Evolutionary conservation across 2,113 vertebrate species (phyloP).

Genomic region (Macaca fascicularis): T2T-MFA8v1.1 NC_088378.1:160813001-160813500

Average conservation of each 20-base stretch:
- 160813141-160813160: not conserved
- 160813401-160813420: not conserved
- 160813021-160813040: not conserved
- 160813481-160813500: not conserved
- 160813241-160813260: not conserved
- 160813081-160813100: too few species aligned
- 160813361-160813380: fast-evolving
- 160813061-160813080: not conserved
- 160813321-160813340: not conserved
- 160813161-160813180: not conserved
- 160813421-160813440: not conserved
- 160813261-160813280: not conserved
- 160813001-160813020: not conserved
- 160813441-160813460: not conserved
- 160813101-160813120: fast-evolving
- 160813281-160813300: fast-evolving
- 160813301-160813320: not conserved
- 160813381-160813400: not conserved
- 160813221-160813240: not conserved
- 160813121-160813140: fast-evolving
- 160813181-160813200: not conserved
- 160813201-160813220: too few species aligned
- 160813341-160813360: not conserved
- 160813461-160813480: not conserved
- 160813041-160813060: not conserved